Percentiles rank a stretch among this genome's conserved stretches.
Conservation (phyloP, 1,140 invertebrate species). For the Eufriesea mexicana region DNA sequence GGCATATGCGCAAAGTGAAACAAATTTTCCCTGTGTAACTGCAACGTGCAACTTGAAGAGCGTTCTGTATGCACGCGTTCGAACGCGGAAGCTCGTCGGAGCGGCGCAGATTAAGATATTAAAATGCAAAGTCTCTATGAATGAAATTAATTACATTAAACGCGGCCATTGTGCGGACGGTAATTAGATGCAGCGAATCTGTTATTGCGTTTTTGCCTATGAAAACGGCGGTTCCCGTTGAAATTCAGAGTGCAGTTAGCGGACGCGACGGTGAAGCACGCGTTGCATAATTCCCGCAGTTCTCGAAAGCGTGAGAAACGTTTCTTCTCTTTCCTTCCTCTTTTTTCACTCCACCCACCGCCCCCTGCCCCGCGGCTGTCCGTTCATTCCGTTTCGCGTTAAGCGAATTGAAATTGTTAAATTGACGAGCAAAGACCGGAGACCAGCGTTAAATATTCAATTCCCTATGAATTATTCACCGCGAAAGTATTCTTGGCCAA, state of each 20-base stretch:
- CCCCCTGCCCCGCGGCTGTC: not conserved
- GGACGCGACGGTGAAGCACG: conserved; percentile 4
- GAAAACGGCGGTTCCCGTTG: conserved; percentile 16
- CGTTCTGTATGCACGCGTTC: not conserved
- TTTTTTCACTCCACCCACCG: not conserved
- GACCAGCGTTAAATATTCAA: conserved; percentile 41
- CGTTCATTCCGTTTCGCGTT: conserved; percentile 10
- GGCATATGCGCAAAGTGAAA: not conserved
- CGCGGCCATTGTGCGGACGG: not conserved
- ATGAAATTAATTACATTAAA: conserved; percentile 38
- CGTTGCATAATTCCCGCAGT: conserved; percentile 28
- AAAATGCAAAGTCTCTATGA: conserved; percentile 24
- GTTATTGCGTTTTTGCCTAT: conserved; percentile 30
- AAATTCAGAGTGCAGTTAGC: conserved; percentile 18
- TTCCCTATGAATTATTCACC: conserved; percentile 39
- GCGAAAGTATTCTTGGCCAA: not conserved
- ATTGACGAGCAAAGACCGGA: conserved; percentile 17
- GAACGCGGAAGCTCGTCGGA: not conserved
- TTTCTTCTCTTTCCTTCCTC: conserved; percentile 7
- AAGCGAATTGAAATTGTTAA: conserved; percentile 44
- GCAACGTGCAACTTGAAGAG: no score
- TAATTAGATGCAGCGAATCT: conserved; percentile 28
- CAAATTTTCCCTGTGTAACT: not conserved
- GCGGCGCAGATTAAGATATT: conserved; percentile 21
- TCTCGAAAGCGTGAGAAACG: conserved; percentile 38